Conservation (phyloP, 1,140 invertebrate species). For the Neodiprion fabricii region DNA sequence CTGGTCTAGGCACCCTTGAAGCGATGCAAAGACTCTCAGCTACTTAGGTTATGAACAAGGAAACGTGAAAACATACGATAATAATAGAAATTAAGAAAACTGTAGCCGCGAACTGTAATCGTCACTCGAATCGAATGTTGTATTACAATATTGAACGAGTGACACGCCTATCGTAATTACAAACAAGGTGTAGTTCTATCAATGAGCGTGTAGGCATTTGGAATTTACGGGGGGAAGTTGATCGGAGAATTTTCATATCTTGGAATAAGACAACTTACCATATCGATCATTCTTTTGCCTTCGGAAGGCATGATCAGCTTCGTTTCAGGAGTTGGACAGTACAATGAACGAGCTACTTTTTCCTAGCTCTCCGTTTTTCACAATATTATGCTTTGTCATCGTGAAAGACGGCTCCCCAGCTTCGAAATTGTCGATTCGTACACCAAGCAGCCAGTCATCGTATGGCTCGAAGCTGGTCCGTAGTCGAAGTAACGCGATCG, state of each 20-base stretch:
- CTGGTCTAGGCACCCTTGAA: no score
- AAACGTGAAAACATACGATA: no score
- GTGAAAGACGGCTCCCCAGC: neutral
- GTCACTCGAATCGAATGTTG: neutral
- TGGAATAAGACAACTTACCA: neutral
- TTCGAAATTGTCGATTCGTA: no score
- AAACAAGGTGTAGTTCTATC: neutral
- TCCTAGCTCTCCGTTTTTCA: slow-evolving; percentile 1
- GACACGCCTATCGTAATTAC: no score
- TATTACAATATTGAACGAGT: neutral
- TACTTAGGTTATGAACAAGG: no score
- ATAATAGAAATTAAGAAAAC: no score
- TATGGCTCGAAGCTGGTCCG: no score
- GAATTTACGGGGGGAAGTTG: neutral
- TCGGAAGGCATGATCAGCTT: neutral
- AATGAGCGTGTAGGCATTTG: neutral
- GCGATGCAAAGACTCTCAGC: no score
- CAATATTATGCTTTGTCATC: slow-evolving; percentile 7
- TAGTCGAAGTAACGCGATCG: no score
- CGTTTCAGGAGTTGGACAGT: neutral
- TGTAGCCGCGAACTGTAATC: neutral
- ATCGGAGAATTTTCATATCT: neutral
- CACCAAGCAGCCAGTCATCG: no score
- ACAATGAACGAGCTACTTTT: neutral
- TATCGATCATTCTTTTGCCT: slow-evolving; percentile 1